Percentiles rank a stretch among this genome's conserved stretches.
Evolutionary conservation across 2,797 vertebrate species (phyloP).

Genomic region (Morus bassanus): DNA sequence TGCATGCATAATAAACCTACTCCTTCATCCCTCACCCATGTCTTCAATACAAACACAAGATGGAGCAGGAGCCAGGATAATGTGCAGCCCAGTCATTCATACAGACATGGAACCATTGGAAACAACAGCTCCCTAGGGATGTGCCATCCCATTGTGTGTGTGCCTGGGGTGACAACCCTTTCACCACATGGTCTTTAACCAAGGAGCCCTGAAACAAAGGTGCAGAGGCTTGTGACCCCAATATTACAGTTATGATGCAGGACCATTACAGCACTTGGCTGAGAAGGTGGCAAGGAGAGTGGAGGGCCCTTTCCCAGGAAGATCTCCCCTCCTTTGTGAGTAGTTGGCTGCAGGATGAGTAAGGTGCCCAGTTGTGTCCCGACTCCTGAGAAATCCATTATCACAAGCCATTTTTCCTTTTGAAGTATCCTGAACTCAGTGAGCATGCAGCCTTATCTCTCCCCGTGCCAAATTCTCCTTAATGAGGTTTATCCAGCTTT

Average conservation of each 20-base stretch:
- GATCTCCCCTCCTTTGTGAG: neutral
- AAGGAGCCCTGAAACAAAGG: neutral
- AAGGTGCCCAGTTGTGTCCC: neutral
- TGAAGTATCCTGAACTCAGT: neutral
- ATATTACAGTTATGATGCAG: neutral
- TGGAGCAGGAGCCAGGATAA: neutral
- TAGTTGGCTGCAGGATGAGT: neutral
- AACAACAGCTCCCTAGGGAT: neutral
- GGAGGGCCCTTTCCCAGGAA: neutral
- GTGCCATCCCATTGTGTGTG: neutral
- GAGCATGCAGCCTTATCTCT: neutral
- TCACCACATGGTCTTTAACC: neutral
- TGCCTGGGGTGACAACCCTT: neutral
- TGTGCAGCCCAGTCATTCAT: neutral
- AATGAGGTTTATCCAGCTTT: conserved; percentile 68
- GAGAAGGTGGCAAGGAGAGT: neutral
- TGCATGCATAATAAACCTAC: conserved; percentile 33
- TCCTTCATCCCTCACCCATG: neutral
- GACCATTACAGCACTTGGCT: neutral
- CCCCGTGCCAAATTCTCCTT: conserved; percentile 44
- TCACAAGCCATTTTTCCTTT: neutral
- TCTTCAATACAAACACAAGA: neutral
- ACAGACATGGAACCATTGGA: neutral
- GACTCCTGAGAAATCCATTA: conserved; percentile 13
- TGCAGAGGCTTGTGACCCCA: neutral